Base-by-base conservation (phyloP, 2,113 vertebrate species). In the Microtus montanus region DNA sequence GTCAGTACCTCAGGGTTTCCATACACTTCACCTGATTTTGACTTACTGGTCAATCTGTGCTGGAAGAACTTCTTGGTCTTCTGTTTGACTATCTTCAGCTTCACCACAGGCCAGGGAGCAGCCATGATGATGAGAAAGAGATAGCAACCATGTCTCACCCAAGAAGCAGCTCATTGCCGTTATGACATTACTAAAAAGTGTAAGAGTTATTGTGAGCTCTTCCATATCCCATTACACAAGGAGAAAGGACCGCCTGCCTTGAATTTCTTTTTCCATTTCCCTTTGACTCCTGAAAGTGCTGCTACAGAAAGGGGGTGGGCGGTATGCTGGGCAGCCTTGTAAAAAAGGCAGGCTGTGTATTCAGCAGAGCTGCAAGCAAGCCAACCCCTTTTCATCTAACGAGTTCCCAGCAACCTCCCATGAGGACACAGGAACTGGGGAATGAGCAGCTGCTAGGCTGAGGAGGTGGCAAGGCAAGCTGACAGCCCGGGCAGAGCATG, bases 371-470 rank as follows among this genome's bases (percentile, higher is more conserved):
- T 82, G 80, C 75, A 22, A 73, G 44, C 8, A 1, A 79, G 33
- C 22, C 22, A 77, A 92, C 79, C 17, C 63, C 61, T 28, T 80
- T 49, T 80, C 87, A 78, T 95, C 93, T 83, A 92, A 95, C 9
- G 35, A 44, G 73, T n/a, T 95, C 71, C 90, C 41, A 52, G 1
- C 3, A 2, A 49, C 74, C 87, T 93, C 94, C 75, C 84, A 49
- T 3, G 77, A 96, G 84, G 88, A 92, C 90, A 86, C 14, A 86
- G 52, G 92, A 91, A 78, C 95, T 79, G 87, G 90, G 68, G 82
- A 96, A 87, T 94, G 96, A 97, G 94, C 96, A 96, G 92, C 93
- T 95, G 96, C 93, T 22, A 49, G 20, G 96, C 93, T 95, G 90
- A 87, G 94, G 93, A 96, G 94, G 96, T 71, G 90, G 94, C 11